Base-by-base conservation (phyloP, 2,797 vertebrate genomes). In the Mallotus villosus region DNA sequence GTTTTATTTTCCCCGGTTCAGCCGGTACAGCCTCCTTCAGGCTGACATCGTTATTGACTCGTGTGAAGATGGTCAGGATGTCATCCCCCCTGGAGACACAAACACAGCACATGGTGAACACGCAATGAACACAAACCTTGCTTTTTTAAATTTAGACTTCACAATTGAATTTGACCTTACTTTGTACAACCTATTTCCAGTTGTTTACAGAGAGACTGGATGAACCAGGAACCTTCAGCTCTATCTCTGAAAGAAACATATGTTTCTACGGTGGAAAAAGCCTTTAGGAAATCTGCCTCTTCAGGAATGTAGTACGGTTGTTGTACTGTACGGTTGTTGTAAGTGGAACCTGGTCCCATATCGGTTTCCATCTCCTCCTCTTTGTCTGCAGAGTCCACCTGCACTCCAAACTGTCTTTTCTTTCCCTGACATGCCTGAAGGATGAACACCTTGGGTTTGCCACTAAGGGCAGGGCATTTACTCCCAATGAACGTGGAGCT, bases 21-120 rank as follows among this genome's bases (percentile, higher is more conserved):
- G 41, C 7, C 7, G 4, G 4, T 53, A 1, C 19, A 1, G 16
- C 51, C 51, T 55, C 24, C 64, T 58, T 27, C 25, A 53, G 12
- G 57, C 83, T 71, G 19, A 87, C 83, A 0, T 84, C 79, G 17
- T 74, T 0, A 62, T 85, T 87, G 67, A 87, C 85, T 34, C 2
- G 7, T 41, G 72, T 69, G 64, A 87, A 74, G 72, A 87, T 80
- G 11, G 73, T 46, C 1, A 14, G 76, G 60, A 87, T 41, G 55
- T 87, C 82, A 22, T 58, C 32, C 59, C 72, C 76, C 34, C 83
- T 85, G 51, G 51, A 5, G 51, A 5, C 27, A 70, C 58, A 70
- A 19, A 25, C 16, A 55, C 16, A 55, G 51, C 51, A 55, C 16
- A 55, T n/a, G 11, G 5, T 55, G 51, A 55, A 55, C 51, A 55